Evolutionary conservation across 1,140 invertebrate species (phyloP).

Genomic region (Scaptodrosophila lebanonensis): DNA sequence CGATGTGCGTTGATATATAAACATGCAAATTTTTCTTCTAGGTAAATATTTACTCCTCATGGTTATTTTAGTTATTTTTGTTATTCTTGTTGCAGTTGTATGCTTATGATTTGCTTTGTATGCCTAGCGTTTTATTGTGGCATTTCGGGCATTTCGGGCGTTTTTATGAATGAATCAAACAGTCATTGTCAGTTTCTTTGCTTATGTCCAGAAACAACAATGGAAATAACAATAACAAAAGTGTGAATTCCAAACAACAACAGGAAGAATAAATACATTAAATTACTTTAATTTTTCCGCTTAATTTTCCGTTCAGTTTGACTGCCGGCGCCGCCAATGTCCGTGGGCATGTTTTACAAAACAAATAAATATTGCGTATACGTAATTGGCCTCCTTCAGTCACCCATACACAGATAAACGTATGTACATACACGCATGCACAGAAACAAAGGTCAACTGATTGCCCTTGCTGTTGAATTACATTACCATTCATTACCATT

Average conservation of each 20-base stretch:
- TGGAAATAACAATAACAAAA: not conserved
- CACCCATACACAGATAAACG: no score
- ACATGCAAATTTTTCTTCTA: slow-evolving; percentile 40
- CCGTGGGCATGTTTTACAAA: not conserved
- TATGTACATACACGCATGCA: no score
- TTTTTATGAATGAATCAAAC: slow-evolving; percentile 65
- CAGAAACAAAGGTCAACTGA: no score
- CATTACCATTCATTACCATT: slow-evolving; percentile 47
- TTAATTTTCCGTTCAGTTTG: slow-evolving; percentile 53
- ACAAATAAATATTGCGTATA: slow-evolving; percentile 48
- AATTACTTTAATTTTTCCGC: slow-evolving; percentile 51
- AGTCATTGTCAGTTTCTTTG: slow-evolving; percentile 28
- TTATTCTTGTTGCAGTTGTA: slow-evolving; percentile 28
- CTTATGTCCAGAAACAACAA: slow-evolving; percentile 22
- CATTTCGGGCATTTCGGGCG: slow-evolving; percentile 41
- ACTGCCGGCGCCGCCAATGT: slow-evolving; percentile 1
- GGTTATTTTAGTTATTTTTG: slow-evolving; percentile 52
- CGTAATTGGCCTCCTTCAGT: slow-evolving; percentile 15
- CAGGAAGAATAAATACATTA: slow-evolving; percentile 35
- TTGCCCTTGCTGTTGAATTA: slow-evolving; percentile 5
- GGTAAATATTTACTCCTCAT: slow-evolving; percentile 52
- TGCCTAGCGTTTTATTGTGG: slow-evolving; percentile 7
- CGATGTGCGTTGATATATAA: slow-evolving; percentile 44
- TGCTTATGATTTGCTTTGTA: slow-evolving; percentile 3
- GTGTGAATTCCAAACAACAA: no score